Evolutionary conservation across 2,113 vertebrate species (phyloP).

Genomic region (Tauraco erythrolophus): DNA sequence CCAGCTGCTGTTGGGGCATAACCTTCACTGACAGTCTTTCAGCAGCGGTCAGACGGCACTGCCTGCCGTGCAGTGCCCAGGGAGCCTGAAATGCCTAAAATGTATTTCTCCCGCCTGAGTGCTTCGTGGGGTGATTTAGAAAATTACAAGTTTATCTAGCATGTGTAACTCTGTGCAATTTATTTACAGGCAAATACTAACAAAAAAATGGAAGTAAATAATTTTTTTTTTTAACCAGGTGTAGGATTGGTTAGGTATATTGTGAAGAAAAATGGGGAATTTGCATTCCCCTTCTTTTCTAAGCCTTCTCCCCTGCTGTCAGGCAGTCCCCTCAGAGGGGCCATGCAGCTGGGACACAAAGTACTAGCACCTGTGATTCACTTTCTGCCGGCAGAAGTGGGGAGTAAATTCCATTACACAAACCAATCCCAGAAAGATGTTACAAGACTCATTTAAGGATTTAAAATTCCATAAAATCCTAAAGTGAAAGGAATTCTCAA

Average conservation of each 20-base stretch:
- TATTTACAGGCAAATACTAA: not conserved
- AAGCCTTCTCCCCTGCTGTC: accelerated
- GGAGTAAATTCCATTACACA: not conserved
- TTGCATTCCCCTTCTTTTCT: not conserved
- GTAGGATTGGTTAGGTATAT: not conserved
- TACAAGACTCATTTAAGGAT: not conserved
- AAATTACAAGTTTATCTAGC: not conserved
- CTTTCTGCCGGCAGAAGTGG: accelerated
- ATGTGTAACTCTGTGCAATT: not conserved
- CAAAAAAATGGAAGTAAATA: not conserved
- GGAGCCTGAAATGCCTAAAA: not conserved
- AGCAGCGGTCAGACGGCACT: not conserved
- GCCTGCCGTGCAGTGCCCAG: accelerated
- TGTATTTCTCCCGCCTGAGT: accelerated
- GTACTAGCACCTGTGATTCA: not conserved
- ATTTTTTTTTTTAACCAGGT: not conserved
- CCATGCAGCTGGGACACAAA: not conserved
- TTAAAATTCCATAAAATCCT: not conserved
- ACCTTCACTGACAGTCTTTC: accelerated
- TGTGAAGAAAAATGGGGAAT: not conserved
- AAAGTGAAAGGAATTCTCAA: not conserved
- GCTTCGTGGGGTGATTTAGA: not conserved
- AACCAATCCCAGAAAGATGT: not conserved
- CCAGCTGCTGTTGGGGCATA: not conserved
- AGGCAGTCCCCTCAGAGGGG: not conserved